Evolutionary conservation across 2,888 invertebrate species (phyloP).

Genomic region (Dynastes grantii): DNA sequence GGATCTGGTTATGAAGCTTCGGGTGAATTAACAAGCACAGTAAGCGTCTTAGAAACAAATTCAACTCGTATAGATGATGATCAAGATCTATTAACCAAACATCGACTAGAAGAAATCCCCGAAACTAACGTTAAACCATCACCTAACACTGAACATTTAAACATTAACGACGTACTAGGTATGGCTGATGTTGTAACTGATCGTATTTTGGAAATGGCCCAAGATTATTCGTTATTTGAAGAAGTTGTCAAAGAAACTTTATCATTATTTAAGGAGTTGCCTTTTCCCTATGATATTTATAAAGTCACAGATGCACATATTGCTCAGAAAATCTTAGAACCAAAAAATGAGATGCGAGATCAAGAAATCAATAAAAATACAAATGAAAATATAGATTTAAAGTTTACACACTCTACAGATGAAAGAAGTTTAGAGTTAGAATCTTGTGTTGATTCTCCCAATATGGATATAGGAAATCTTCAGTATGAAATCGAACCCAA

Average conservation of each 20-base stretch:
- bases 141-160: background rate
- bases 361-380: background rate
- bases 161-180: constrained; percentile 39
- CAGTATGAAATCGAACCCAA: no score
- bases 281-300: background rate
- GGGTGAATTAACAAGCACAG: constrained; percentile 2
- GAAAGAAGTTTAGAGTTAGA: background rate
- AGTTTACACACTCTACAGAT: background rate
- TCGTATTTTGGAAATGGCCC: constrained; percentile 47
- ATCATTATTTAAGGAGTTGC: constrained; percentile 48
- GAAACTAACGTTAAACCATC: background rate
- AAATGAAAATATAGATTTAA: background rate
- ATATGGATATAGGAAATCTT: no score
- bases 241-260: constrained; percentile 52
- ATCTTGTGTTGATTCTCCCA: no score
- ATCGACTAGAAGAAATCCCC: background rate
- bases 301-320: no score
- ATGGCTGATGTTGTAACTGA: constrained; percentile 53
- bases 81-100: background rate
- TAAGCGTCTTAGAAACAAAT: background rate
- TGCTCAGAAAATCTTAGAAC: no score
- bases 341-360: background rate
- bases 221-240: constrained; percentile 51
- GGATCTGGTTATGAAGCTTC: constrained; percentile 12
- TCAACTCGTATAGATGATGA: background rate